Base-by-base conservation (phyloP, 2,113 vertebrate genomes). In the Chloropsis hardwickii region DNA sequence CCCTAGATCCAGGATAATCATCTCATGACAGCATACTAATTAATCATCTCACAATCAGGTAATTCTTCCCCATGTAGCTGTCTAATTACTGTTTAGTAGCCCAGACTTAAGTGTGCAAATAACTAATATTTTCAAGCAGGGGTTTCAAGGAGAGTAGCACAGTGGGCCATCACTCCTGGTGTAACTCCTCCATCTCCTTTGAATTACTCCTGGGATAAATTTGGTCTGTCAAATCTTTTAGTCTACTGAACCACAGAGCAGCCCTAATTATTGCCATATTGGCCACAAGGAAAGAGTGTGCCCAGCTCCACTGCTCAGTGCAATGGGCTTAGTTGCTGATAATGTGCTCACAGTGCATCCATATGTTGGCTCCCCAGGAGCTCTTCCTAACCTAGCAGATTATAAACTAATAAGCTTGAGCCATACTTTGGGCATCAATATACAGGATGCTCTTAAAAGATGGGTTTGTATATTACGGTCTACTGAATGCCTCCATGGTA, bases 11-110 rank as follows among this genome's bases (percentile, higher is more conserved):
- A 76, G 73, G 89, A 89, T 87, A 95, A 96, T 95, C 0, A 10
- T 79, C 65, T 88, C 89, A 82, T 91, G 77, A 69, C 89, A 91
- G 77, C 61, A 91, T 87, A 12, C 86, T 94, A 89, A 95, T 95
- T 95, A 88, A 92, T 95, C 81, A 85, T 89, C 76, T 94, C 3
- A 1, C 82, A 89, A 89, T 92, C 93, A 94, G 89, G 81, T 96
- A 95, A 91, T 94, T 95, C 67, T 85, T 95, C 91, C 53, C 73
- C 45, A 42, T 89, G 89, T 92, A 94, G 77, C 72, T 92, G 61
- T 91, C 86, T 96, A 96, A 95, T 96, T 86, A 76, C 81, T 73
- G 66, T 71, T 87, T 84, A 89, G 89, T 72, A 91, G 31, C 78
- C 62, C 61, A 69, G 73, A 69, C 21, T 86, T 64, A 47, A 94